phyloP scores from a whole-genome alignment of 2,797 vertebrate genomes.

The Sciurus carolinensis region DNA sequence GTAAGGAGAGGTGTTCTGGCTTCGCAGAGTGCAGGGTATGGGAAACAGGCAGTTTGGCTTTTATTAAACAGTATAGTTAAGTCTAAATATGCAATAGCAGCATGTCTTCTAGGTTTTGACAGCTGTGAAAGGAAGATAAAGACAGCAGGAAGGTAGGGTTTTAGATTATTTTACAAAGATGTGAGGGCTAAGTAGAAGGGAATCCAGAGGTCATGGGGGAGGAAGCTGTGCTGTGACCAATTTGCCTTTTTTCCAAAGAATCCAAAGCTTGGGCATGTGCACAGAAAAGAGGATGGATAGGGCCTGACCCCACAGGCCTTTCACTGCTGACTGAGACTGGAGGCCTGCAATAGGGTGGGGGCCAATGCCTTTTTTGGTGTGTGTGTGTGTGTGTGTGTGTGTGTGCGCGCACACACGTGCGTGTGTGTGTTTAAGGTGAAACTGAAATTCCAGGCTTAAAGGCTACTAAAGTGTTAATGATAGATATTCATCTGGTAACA shows the following conservation, averaged over 20 bases:
- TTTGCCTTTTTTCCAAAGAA: conserved; percentile 49
- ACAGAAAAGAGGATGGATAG: background rate
- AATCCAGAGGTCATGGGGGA: background rate
- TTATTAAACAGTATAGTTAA: conserved; percentile 11
- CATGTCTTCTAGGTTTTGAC: background rate
- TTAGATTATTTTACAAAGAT: conserved; percentile 57
- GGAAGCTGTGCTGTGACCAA: background rate
- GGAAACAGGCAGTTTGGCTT: background rate
- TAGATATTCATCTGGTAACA: background rate
- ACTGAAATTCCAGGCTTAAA: conserved; percentile 50
- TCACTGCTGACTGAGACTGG: background rate
- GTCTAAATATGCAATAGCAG: background rate
- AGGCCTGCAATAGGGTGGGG: background rate
- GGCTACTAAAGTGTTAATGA: background rate
- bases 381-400: too few relatives aligned
- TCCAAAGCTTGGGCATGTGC: background rate
- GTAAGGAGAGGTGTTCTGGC: background rate
- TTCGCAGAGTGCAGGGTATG: background rate
- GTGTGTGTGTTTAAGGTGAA: background rate
- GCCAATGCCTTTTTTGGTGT: background rate
- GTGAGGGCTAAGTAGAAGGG: conserved; percentile 33
- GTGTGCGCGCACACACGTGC: too few relatives aligned
- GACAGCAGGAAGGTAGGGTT: background rate
- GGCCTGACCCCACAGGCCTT: background rate
- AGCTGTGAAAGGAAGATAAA: conserved; percentile 52